These are phyloP conservation scores for Anthonomus grandis DNA, from an alignment of 1,140 invertebrate species.

Conservation along the genomic window DNA sequence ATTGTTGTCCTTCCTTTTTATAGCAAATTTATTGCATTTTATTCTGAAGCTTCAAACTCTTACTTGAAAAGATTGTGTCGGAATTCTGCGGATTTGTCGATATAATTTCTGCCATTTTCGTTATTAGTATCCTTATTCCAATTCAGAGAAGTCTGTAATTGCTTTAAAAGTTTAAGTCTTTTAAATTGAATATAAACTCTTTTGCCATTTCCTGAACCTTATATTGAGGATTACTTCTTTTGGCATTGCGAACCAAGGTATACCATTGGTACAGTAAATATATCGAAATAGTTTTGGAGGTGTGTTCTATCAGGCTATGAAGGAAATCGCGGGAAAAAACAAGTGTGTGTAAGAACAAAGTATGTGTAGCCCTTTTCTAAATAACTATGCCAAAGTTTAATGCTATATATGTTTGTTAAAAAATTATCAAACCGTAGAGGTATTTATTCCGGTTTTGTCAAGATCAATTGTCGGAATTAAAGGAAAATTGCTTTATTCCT, in stretches of 20 bases:
- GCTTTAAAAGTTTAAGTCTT: no score
- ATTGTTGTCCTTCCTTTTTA: constrained; percentile 4
- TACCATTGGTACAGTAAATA: no score
- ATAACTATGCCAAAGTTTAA: no score
- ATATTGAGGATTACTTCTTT: constrained; percentile 11
- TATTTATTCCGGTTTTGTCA: constrained; percentile 9
- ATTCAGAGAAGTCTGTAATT: constrained; percentile 1
- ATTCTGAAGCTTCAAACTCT: constrained; percentile 2
- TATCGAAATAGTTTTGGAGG: constrained; percentile 1
- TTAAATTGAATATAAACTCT: no score
- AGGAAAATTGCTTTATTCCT: constrained; percentile 10
- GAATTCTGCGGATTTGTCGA: neutral
- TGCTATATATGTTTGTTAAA: no score
- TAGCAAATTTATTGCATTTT: constrained; percentile 7
- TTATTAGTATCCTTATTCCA: constrained; percentile 10
- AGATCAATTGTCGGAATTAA: constrained; percentile 8
- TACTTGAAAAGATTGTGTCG: no score
- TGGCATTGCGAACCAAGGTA: constrained; percentile 7
- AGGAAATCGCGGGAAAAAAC: neutral
- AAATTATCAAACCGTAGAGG: no score
- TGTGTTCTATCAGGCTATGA: neutral
- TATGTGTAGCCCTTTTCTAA: no score
- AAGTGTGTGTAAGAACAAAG: no score
- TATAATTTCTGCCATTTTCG: constrained; percentile 6
- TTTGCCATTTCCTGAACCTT: no score